Base-by-base conservation (phyloP, 1,140 invertebrate genomes). In the Bombus balteatus region DNA sequence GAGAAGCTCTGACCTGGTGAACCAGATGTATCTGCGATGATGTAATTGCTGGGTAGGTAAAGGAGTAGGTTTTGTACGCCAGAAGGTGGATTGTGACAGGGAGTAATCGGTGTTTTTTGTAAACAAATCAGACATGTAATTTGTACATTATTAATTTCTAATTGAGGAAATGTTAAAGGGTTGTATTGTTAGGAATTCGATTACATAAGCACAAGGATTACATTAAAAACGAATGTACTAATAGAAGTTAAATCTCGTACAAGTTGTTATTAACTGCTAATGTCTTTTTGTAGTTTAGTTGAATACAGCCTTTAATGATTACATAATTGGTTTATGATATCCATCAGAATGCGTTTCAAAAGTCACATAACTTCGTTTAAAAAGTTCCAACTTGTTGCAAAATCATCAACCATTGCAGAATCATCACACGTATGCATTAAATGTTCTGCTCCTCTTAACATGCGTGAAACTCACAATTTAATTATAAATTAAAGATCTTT, bases 1-100 rank as follows among this genome's bases (percentile, higher is more conserved):
- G 47, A 53, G 43, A 53, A 34, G 73, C 47, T 75, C 15, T 75
- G 43, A 75, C 73, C 73, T 37, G n/a, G n/a, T 75, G 34, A 76
- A 76, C 47, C 74, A 76, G 25, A 76, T 76, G 5, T 59, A 37
- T 39, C 12, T 76, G 15, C 18, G 25, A 15, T 22, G 47, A 59
- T 59, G 53, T 39, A 37, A 62, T 76, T 59, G 47, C 43, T 22
- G 47, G 73, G 47, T 22, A 53, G 47, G 18, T 53, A 25, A 57
- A 32, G 73, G n/a, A 53, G 32, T 75, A 28, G n/a, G 57, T 75
- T 75, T 37, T 75, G 32, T 34, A 47, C n/a, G 47, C 25, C 57
- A n/a, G 12, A 57, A 47, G 32, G 32, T 34, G 73, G 25, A 53
- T 22, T 15, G 47, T 37, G 73, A 53, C 47, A 53, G 47, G 47